Percentiles rank a stretch among this genome's conserved stretches.
These are phyloP conservation scores for Esox lucius DNA, from an alignment of 2,797 vertebrate genomes.

Conservation along the genomic window DNA sequence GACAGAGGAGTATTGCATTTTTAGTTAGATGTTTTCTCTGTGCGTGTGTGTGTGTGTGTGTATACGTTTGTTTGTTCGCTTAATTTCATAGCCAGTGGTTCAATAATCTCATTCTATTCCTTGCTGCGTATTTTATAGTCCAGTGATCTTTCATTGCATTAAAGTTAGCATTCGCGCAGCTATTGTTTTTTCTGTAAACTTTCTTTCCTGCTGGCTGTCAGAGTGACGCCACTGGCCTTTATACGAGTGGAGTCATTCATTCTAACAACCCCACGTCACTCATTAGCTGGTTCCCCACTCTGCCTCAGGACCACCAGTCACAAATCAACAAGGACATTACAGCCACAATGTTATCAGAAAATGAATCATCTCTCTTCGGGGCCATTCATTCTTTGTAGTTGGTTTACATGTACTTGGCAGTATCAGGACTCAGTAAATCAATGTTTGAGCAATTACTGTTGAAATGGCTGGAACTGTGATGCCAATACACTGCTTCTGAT, in stretches of 20 bases:
- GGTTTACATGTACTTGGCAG: conserved; percentile 59
- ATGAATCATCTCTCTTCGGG: conserved; percentile 42
- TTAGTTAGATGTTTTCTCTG: not conserved
- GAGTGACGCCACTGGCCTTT: conserved; percentile 41
- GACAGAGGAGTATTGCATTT: not conserved
- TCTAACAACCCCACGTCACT: conserved; percentile 44
- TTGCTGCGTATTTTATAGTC: conserved; percentile 38
- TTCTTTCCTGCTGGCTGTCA: conserved; percentile 11
- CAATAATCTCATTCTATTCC: conserved; percentile 26
- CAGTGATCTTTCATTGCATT: conserved; percentile 55
- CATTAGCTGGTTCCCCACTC: not conserved
- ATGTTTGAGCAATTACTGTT: conserved; percentile 64
- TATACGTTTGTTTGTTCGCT: conserved; percentile 5
- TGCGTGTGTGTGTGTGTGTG: not conserved
- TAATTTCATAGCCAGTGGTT: conserved; percentile 30
- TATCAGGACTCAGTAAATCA: conserved; percentile 55
- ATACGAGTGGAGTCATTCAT: conserved; percentile 45
- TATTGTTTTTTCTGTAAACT: conserved; percentile 3
- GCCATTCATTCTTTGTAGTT: conserved; percentile 47
- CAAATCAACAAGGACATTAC: conserved; percentile 45
- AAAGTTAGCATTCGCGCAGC: conserved; percentile 49
- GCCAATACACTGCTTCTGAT: conserved; percentile 50
- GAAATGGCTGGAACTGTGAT: conserved; percentile 66
- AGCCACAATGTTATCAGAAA: conserved; percentile 31
- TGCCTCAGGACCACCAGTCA: conserved; percentile 26